phyloP scores from a whole-genome alignment of 1,140 invertebrate genomes.

The Phymastichus coffea region DNA sequence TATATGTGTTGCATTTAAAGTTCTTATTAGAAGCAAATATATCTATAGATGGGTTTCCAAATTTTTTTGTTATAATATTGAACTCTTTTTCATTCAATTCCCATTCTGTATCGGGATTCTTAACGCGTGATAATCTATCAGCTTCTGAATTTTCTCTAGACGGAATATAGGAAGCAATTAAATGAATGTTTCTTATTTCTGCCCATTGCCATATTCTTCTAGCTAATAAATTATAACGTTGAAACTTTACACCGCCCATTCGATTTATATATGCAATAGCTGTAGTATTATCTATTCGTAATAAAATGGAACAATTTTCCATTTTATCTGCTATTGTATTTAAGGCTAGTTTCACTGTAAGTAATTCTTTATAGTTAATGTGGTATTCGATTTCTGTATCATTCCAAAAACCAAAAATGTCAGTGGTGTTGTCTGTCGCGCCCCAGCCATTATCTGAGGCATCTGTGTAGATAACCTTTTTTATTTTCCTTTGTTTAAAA shows the following conservation, averaged over 20 bases:
- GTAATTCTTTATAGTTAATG: conserved; percentile 25
- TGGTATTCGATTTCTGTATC: not conserved
- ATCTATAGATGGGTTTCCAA: conserved; percentile 27
- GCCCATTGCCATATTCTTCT: conserved; percentile 6
- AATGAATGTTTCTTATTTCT: conserved; percentile 31
- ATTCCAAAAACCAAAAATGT: conserved; percentile 8
- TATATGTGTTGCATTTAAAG: conserved; percentile 25
- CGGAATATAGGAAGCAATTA: conserved; percentile 43
- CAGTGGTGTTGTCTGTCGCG: not conserved
- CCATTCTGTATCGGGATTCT: conserved; percentile 31
- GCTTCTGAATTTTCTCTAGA: conserved; percentile 36
- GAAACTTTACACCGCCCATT: conserved; percentile 3
- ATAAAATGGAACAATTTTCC: not conserved
- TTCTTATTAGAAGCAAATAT: conserved; percentile 31
- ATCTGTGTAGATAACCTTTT: not conserved
- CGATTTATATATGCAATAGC: conserved; percentile 9
- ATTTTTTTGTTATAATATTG: conserved; percentile 27
- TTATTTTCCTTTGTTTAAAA: not conserved
- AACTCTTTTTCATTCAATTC: conserved; percentile 2
- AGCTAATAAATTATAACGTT: not conserved
- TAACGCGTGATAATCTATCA: conserved; percentile 27
- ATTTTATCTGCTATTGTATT: not conserved
- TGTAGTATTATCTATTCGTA: conserved; percentile 20
- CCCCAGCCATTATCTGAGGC: conserved; percentile 11
- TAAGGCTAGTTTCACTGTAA: conserved; percentile 21